Percentiles rank a stretch among this genome's conserved stretches.
Conservation (phyloP, 2,888 invertebrate species). For the Lymantria monacha region DNA sequence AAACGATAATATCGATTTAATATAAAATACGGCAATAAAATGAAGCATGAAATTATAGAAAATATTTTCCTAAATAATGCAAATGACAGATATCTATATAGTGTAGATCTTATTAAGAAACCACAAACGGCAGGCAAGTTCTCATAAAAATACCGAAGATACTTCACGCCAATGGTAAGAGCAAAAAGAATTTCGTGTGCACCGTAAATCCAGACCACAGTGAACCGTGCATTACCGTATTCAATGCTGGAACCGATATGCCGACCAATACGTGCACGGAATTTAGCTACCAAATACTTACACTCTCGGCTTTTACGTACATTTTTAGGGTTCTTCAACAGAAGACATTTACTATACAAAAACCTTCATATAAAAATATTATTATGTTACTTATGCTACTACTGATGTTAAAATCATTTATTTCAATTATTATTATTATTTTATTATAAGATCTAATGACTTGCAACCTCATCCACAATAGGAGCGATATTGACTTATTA, state of each 20-base stretch:
- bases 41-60: too few relatives aligned
- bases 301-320: slow-evolving; percentile 22
- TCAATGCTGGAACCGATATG: slow-evolving; percentile 46
- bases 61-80: background rate
- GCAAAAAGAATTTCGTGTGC: slow-evolving; percentile 70
- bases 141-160: slow-evolving; percentile 65
- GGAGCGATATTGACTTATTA: too few relatives aligned
- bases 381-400: too few relatives aligned
- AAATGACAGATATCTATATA: background rate
- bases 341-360: too few relatives aligned
- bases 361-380: too few relatives aligned
- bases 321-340: slow-evolving; percentile 44
- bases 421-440: too few relatives aligned
- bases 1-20: too few relatives aligned
- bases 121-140: slow-evolving; percentile 41
- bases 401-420: too few relatives aligned
- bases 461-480: too few relatives aligned
- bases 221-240: slow-evolving; percentile 55
- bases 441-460: too few relatives aligned
- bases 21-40: too few relatives aligned
- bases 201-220: slow-evolving; percentile 69
- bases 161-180: slow-evolving; percentile 58
- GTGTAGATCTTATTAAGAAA: background rate
- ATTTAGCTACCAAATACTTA: slow-evolving; percentile 67
- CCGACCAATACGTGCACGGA: slow-evolving; percentile 51